phyloP scores from a whole-genome alignment of 2,888 invertebrate genomes.

The Frankliniella intonsa region DNA sequence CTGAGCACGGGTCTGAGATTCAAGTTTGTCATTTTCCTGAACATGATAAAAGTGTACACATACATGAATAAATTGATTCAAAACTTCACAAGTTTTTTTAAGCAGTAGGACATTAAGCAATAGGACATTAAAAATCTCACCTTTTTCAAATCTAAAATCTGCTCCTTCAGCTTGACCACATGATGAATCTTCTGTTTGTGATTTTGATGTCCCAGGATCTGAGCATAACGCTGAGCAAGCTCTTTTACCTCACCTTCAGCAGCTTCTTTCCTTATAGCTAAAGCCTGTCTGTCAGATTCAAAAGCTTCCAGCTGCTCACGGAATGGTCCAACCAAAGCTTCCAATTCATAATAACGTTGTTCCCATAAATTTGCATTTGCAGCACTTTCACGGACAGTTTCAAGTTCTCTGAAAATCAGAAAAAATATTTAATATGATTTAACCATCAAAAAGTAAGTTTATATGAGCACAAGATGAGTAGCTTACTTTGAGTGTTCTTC shows the following conservation, averaged over 20 bases:
- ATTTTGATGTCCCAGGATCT: constrained; percentile 60
- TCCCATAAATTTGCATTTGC: constrained; percentile 46
- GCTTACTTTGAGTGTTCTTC: not conserved
- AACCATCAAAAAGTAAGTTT: not conserved
- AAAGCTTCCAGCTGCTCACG: constrained; percentile 50
- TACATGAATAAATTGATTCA: not conserved
- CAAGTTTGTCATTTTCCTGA: not conserved
- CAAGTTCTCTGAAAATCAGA: constrained; percentile 50
- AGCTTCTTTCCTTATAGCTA: constrained; percentile 45
- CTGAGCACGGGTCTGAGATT: not conserved
- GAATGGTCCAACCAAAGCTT: constrained; percentile 45
- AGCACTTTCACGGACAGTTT: constrained; percentile 54
- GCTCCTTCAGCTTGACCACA: constrained; percentile 34
- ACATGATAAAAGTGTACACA: not conserved
- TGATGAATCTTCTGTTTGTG: constrained; percentile 61
- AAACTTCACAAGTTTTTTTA: not conserved
- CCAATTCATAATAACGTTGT: constrained; percentile 42
- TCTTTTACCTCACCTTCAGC: constrained; percentile 51
- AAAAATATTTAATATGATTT: not conserved
- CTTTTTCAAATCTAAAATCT: not conserved
- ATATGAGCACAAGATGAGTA: not conserved
- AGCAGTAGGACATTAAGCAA: not conserved
- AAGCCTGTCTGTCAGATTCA: constrained; percentile 47
- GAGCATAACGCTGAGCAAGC: constrained; percentile 54
- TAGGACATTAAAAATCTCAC: not conserved